Percentiles rank a stretch among this genome's conserved stretches.
These are phyloP conservation scores for Sitta carolinensis DNA, from an alignment of 2,797 vertebrate species.

Conservation along the genomic window DNA sequence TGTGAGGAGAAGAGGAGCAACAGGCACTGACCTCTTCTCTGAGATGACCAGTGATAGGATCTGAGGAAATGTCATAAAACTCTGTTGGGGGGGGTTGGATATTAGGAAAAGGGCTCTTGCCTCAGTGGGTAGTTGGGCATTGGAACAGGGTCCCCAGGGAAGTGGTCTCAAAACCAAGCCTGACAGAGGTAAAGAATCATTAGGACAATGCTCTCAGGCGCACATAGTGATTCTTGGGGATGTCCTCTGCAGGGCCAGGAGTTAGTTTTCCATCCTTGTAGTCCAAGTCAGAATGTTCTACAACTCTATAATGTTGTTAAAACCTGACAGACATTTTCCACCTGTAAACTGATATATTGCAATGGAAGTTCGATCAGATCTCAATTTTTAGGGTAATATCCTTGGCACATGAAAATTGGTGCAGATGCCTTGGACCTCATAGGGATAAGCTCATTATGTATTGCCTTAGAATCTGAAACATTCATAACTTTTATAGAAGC, in stretches of 20 bases:
- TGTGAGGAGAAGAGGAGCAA: background rate
- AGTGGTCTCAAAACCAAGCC: background rate
- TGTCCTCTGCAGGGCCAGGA: background rate
- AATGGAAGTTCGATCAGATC: background rate
- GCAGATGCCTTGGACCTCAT: background rate
- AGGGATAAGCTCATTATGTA: background rate
- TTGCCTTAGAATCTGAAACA: background rate
- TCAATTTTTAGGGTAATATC: background rate
- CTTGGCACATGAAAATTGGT: background rate
- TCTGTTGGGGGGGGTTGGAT: background rate
- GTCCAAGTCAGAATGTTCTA: background rate
- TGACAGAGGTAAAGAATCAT: background rate
- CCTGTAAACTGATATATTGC: background rate
- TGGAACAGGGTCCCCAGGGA: background rate
- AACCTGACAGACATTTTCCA: background rate
- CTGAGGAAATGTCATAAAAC: background rate
- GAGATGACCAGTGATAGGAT: background rate
- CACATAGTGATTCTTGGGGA: background rate
- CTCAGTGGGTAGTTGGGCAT: too few species aligned
- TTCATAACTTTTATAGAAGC: background rate
- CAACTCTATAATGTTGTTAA: background rate
- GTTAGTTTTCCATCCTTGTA: background rate
- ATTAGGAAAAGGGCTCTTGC: background rate
- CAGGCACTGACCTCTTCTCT: background rate
- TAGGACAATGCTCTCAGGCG: background rate